Conservation (phyloP, 2,797 vertebrate genomes). For the Columba guinea region DNA sequence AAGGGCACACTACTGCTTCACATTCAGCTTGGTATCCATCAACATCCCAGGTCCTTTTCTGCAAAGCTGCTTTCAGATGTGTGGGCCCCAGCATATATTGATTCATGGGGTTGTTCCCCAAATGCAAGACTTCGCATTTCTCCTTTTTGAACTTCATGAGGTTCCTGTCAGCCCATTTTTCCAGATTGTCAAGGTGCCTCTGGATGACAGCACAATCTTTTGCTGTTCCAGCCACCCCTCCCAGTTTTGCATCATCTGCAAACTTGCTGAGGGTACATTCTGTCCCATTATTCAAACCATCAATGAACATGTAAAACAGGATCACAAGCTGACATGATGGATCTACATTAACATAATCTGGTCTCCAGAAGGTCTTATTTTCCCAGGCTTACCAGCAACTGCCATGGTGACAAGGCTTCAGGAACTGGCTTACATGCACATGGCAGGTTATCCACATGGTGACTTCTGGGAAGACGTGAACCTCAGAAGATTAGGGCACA, state of each 20-base stretch:
- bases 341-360: neutral
- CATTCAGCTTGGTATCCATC: neutral
- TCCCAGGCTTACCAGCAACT: neutral
- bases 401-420: neutral
- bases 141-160: neutral
- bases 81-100: neutral
- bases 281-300: neutral
- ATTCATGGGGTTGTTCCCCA: neutral
- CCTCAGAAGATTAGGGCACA: neutral
- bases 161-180: neutral
- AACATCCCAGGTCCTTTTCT: neutral
- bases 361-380: neutral
- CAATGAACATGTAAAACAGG: neutral
- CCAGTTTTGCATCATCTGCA: neutral
- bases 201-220: neutral
- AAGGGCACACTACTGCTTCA: neutral
- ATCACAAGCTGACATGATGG: neutral
- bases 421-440: neutral
- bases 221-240: neutral
- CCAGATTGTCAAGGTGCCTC: neutral
- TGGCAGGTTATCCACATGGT: neutral
- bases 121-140: neutral
- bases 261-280: neutral
- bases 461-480: neutral
- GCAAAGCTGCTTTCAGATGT: neutral